A percentile compares a stretch with the other conserved stretches of the same genome.
These are phyloP conservation scores for Pseudomyrmex flavicornis DNA, from an alignment of 1,140 invertebrate genomes.

Conservation along the genomic window DNA sequence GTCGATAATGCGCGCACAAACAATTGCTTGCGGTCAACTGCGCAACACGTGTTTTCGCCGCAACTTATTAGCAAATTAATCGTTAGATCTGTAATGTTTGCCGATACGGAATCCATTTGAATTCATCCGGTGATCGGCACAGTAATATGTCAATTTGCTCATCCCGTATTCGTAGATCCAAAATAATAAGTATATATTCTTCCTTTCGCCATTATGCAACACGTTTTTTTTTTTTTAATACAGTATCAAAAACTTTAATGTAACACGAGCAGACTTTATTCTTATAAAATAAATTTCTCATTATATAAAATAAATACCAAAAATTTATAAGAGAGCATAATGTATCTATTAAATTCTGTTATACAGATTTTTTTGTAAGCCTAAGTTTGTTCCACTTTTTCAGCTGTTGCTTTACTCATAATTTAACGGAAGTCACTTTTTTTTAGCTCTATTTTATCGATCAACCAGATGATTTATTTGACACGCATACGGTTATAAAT, in stretches of 20 bases:
- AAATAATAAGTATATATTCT: background rate
- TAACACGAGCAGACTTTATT: background rate
- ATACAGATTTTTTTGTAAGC: background rate
- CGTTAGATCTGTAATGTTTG: constrained; percentile 21
- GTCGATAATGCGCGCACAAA: constrained; percentile 14
- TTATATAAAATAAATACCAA: too few relatives aligned
- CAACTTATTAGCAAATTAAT: constrained; percentile 44
- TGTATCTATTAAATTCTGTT: background rate
- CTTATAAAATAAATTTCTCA: too few relatives aligned
- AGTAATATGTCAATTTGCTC: background rate
- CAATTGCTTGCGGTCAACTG: background rate
- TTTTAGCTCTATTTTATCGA: background rate
- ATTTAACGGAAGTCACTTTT: background rate
- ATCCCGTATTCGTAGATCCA: background rate
- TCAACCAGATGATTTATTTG: background rate
- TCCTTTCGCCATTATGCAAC: background rate
- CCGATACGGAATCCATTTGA: background rate
- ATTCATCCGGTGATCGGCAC: background rate
- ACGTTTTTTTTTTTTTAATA: background rate
- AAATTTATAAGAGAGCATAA: background rate
- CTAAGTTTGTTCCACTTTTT: background rate
- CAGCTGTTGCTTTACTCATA: background rate
- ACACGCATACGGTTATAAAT: background rate
- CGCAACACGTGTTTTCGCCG: constrained; percentile 26
- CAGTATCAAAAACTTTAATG: background rate